These are phyloP conservation scores for Ischnus inquisitorius DNA, from an alignment of 2,888 invertebrate species.

Conservation along the genomic window DNA sequence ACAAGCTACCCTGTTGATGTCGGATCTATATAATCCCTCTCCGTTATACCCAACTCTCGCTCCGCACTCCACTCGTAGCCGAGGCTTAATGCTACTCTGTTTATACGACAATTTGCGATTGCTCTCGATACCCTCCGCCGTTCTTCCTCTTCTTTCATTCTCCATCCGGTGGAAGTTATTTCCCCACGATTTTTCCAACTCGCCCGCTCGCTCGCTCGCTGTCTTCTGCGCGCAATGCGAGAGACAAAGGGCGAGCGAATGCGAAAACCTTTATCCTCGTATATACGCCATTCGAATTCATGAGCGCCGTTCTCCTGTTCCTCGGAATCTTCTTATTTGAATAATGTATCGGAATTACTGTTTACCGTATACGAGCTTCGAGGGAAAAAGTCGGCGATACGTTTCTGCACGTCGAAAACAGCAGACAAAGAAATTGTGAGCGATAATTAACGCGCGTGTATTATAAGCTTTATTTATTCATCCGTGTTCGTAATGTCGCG, in stretches of 20 bases:
- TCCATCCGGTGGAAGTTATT: constrained; percentile 6
- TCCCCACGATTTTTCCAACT: background rate
- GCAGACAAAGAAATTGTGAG: no score
- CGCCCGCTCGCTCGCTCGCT: background rate
- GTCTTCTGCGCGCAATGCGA: background rate
- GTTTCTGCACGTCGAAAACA: background rate
- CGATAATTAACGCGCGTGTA: no score
- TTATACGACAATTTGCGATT: constrained; percentile 31
- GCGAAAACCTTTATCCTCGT: background rate
- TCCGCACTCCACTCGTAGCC: background rate
- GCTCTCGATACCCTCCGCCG: background rate
- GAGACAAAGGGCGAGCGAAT: background rate
- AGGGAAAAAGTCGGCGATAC: background rate
- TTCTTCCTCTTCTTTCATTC: background rate
- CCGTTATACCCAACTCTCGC: constrained; percentile 10
- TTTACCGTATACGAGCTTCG: background rate
- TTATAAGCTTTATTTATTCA: no score
- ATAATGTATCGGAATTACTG: constrained; percentile 30
- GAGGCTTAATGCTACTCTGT: background rate
- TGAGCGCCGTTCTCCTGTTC: background rate
- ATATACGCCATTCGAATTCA: constrained; percentile 19
- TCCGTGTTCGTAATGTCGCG: no score
- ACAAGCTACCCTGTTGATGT: background rate
- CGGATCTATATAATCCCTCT: constrained; percentile 10
- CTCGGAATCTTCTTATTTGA: constrained; percentile 30